A percentile compares a stretch with the other conserved stretches of the same genome.
phyloP scores from a whole-genome alignment of 1,140 invertebrate species.

The Drosophila varians region DNA sequence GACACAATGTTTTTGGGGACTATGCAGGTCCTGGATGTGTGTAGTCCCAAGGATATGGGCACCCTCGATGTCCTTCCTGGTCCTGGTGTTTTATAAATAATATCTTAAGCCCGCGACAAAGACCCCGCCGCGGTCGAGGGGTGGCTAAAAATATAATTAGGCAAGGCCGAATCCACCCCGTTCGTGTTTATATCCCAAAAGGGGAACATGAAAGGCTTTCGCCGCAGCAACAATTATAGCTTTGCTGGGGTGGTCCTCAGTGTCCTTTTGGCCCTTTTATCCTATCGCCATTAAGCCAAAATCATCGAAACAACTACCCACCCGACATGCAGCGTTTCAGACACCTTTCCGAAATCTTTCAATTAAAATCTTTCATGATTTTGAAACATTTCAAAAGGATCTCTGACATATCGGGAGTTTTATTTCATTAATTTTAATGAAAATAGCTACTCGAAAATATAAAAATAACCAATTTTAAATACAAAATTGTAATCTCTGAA shows the following conservation, averaged over 20 bases:
- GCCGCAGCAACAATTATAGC: constrained; percentile 18
- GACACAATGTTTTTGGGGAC: constrained; percentile 35
- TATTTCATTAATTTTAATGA: too few relatives aligned
- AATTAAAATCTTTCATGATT: too few relatives aligned
- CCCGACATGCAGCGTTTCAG: too few relatives aligned
- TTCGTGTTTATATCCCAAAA: neutral
- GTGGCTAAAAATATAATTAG: constrained; percentile 33
- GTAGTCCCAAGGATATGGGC: constrained; percentile 20
- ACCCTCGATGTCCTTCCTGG: neutral
- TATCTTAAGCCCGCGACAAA: constrained; percentile 22
- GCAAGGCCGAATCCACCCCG: constrained; percentile 21
- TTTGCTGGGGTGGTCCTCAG: neutral
- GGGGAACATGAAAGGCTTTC: constrained; percentile 22
- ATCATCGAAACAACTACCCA: constrained; percentile 25
- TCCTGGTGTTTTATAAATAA: constrained; percentile 34
- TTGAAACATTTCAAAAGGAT: too few relatives aligned
- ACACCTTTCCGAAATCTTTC: too few relatives aligned
- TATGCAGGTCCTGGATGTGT: neutral
- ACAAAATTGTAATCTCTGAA: too few relatives aligned
- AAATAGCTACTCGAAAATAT: too few relatives aligned
- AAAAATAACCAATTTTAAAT: too few relatives aligned
- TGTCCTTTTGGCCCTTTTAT: neutral
- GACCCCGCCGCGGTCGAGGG: constrained; percentile 19
- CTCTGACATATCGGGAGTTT: too few relatives aligned
- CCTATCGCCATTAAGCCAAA: constrained; percentile 17